A percentile compares a stretch with the other conserved stretches of the same genome.
phyloP scores from a whole-genome alignment of 2,888 invertebrate genomes.

The Erebia epiphron region DNA sequence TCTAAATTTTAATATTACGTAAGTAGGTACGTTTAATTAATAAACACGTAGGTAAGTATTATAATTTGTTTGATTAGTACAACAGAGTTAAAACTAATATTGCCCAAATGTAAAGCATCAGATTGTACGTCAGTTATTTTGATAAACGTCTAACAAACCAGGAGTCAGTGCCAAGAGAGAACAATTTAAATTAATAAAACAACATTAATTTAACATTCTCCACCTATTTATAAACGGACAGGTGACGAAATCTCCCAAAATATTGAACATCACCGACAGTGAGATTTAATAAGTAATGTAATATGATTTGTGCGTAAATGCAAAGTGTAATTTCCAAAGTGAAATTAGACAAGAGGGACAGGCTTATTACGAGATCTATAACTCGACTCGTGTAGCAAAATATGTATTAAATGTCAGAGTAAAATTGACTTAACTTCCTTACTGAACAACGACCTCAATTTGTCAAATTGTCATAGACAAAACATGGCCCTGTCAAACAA shows the following conservation, averaged over 20 bases:
- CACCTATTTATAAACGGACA: constrained; percentile 19
- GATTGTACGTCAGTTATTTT: constrained; percentile 3
- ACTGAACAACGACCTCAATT: no score
- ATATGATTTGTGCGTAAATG: constrained; percentile 35
- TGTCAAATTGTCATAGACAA: no score
- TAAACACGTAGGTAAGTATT: not conserved
- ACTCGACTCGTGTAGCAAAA: no score
- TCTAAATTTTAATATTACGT: no score
- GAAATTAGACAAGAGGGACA: constrained; percentile 45
- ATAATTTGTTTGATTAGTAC: not conserved
- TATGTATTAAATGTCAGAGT: no score
- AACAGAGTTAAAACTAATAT: not conserved
- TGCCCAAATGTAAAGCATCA: not conserved
- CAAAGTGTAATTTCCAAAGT: constrained; percentile 32
- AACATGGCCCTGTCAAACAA: no score
- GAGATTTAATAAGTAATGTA: constrained; percentile 42
- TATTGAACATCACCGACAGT: constrained; percentile 35
- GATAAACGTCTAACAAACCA: constrained; percentile 1
- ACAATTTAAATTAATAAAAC: constrained; percentile 14
- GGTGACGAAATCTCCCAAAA: constrained; percentile 29
- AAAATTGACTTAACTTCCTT: no score
- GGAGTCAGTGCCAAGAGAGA: constrained; percentile 11
- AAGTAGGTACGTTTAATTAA: not conserved
- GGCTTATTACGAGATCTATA: no score
- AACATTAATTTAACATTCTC: not conserved